Evolutionary conservation across 2,888 invertebrate species (phyloP).

Genomic region (Vannuccia rotundouncinata): DNA sequence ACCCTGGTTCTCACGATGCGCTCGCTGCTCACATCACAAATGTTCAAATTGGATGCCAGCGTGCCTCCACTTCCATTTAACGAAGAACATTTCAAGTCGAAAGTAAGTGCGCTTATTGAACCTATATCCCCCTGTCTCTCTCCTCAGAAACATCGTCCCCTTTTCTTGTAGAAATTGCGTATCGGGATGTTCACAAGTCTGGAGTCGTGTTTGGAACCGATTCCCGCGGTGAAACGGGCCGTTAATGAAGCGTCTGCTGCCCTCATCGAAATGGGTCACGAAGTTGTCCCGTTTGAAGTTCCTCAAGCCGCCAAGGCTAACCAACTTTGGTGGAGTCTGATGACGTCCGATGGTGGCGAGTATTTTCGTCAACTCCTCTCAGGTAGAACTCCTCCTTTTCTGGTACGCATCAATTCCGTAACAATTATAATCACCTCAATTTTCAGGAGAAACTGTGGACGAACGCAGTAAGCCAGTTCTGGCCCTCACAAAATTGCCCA

Average conservation of each 20-base stretch:
- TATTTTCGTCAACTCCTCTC: no score
- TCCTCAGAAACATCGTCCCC: not conserved
- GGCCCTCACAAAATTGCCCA: no score
- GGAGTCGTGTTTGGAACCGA: constrained; percentile 46
- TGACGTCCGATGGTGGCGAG: constrained; percentile 12
- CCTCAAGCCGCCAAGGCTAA: constrained; percentile 16
- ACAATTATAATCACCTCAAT: no score
- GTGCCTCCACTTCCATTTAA: constrained; percentile 42
- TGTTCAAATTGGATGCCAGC: constrained; percentile 42
- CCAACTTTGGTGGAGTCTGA: not conserved
- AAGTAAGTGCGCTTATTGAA: not conserved
- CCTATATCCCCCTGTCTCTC: no score
- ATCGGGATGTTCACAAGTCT: constrained; percentile 52
- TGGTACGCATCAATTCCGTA: no score
- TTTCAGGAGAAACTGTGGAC: no score
- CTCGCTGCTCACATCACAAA: not conserved
- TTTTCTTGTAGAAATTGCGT: constrained; percentile 36
- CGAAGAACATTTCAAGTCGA: constrained; percentile 9
- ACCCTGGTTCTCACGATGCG: constrained; percentile 41
- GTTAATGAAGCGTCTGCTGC: constrained; percentile 25
- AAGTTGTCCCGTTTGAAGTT: constrained; percentile 17
- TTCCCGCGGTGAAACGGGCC: constrained; percentile 35
- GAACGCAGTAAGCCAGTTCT: no score
- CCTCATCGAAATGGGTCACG: constrained; percentile 25
- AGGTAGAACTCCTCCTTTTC: no score